Evolutionary conservation across 2,797 vertebrate genomes (phyloP), one percentile per base, ranked within the genome.

Genomic region (Ciconia nigra): DNA sequence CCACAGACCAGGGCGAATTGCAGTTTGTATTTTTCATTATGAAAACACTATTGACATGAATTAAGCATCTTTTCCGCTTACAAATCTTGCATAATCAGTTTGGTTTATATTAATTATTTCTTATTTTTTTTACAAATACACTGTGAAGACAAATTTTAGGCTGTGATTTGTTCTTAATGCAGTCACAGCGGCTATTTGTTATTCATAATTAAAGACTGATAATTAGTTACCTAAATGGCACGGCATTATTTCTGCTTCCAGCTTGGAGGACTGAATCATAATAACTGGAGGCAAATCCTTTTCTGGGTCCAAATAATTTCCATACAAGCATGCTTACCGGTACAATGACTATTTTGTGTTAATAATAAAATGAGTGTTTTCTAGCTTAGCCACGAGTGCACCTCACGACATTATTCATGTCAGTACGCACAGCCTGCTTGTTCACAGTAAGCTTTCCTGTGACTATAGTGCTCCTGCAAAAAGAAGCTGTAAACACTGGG

Each of bases 191-290:
- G 9, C 9, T 86, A 24, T 61, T 81, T 88, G 5, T 49, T 47
- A 81, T 67, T 81, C 31, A 51, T 61, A 74, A 89, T 74, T 76
- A 39, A 79, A 78, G 42, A 79, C 18, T 10, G 9, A 66, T 58
- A 83, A 72, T 79, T 76, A 65, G 29, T 39, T 83, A 42, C 14
- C 44, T 86, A 65, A 71, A 70, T 3, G 10, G 26, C 35, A 41
- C 54, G 19, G 8, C 70, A 78, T 58, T 93, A 91, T 76, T 95
- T 89, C 57, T 88, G 49, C 17, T 89, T 87, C 44, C 54, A 54
- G 46, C 19, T 77, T 78, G 15, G 39, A 94, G 28, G 19, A 49
- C 10, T 65, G 39, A 91, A 81, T 61, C 33, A 29, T 31, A 80
- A 21, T 61, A 74, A 83, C 22, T 9, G 22, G 10, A 86, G 21